Evolutionary conservation across 2,113 vertebrate species (phyloP), one percentile per base, ranked within the genome.

Genomic region (Acanthochromis polyacanthus): DNA sequence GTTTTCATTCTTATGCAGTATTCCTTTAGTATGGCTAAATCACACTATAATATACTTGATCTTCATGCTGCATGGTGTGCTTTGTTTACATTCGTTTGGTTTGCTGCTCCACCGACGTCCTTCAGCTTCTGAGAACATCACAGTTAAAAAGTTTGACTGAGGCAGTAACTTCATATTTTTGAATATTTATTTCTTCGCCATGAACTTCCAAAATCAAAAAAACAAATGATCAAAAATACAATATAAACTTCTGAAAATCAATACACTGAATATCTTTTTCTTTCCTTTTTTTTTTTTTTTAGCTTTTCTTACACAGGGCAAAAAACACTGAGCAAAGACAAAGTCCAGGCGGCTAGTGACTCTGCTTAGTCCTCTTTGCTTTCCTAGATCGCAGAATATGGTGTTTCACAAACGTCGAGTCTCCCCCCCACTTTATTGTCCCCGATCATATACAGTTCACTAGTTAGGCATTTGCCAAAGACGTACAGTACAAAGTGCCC

Each of bases 201-300:
- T 88, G 84, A 90, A 88, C 84, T 91, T 92, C 78, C 88, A 93
- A 93, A 91, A 89, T 86, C 43, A 64, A 87, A 84, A 82, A 86
- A 84, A 82, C 53, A 88, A 90, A 93, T 89, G 89, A 88, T 84
- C 80, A 91, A 93, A 93, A 95, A 94, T 92, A 94, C 93, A 95
- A 93, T 92, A 94, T 94, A 94, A 94, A 94, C 82, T 83, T 92
- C 81, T 90, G 91, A 92, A 93, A 95, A 92, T 92, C 81, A 93
- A 90, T 86, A 93, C 87, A 92, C 71, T 75, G 83, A 89, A 88
- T 82, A 58, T 43, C 79, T 79, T 65, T 80, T 81, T 80, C 70
- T 68, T 81, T 73, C 28, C 52, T 73, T 81, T 74, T 64, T 73
- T 36, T 56, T 73, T 81, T 74, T 64, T 53, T 85, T 70, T 28